These are phyloP conservation scores for Dryobates pubescens DNA, from an alignment of 2,797 vertebrate genomes.

Conservation along the genomic window DNA sequence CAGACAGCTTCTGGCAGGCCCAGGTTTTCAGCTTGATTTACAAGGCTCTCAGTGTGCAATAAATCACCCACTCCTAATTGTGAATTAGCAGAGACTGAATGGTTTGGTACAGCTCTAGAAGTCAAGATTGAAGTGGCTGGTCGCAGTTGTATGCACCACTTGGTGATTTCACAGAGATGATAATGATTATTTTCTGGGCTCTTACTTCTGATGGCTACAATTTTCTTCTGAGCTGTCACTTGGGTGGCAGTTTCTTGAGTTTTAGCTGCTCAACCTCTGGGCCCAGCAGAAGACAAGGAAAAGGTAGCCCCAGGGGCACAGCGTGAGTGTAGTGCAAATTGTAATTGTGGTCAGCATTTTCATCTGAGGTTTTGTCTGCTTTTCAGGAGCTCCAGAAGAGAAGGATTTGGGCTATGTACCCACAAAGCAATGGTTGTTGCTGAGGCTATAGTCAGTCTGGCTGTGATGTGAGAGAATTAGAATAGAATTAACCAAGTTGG, in stretches of 20 bases:
- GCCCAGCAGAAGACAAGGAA: background rate
- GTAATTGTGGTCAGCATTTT: background rate
- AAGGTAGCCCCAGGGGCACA: background rate
- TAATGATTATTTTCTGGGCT: background rate
- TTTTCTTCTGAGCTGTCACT: background rate
- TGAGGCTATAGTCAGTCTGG: background rate
- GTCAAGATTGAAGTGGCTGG: accelerated
- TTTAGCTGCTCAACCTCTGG: background rate
- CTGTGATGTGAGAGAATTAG: background rate
- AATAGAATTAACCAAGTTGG: too few relatives aligned
- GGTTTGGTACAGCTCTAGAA: background rate
- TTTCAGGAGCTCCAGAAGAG: background rate
- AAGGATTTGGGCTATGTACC: too few relatives aligned
- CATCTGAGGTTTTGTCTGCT: background rate
- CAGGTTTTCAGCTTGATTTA: background rate
- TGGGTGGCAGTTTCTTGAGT: background rate
- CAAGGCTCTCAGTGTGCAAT: background rate
- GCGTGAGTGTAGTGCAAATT: accelerated
- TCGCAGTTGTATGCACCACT: background rate
- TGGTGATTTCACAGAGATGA: background rate
- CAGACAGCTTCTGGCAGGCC: background rate
- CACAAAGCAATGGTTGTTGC: background rate
- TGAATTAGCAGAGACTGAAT: background rate
- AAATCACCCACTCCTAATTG: constrained; percentile 7
- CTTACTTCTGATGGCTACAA: background rate